Percentiles rank a stretch among this genome's conserved stretches.
Evolutionary conservation across 2,888 invertebrate species (phyloP).

Genomic region (Bugulina stolonifera): DNA sequence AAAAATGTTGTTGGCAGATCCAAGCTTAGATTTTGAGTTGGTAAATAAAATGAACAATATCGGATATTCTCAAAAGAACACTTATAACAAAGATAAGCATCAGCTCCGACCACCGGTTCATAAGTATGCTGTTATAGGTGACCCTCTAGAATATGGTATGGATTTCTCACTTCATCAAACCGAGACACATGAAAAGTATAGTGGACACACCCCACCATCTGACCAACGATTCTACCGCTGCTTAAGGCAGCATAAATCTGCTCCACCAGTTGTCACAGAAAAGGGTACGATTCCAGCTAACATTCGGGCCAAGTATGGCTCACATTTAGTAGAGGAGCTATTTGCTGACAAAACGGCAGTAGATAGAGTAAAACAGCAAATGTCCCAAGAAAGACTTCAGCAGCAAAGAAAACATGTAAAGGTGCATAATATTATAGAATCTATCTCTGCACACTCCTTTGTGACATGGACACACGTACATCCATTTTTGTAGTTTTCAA

Average conservation of each 20-base stretch:
- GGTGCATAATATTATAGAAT: background rate
- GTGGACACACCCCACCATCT: background rate
- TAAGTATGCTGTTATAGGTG: constrained; percentile 14
- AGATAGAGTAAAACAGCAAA: background rate
- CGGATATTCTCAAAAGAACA: background rate
- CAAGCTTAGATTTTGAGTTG: constrained; percentile 9
- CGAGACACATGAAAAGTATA: constrained; percentile 17
- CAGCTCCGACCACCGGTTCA: constrained; percentile 17
- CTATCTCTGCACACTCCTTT: no score
- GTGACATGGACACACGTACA: no score
- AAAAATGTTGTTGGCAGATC: constrained; percentile 20
- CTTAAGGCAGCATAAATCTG: constrained; percentile 17
- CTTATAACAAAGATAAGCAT: constrained; percentile 25
- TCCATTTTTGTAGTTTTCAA: no score
- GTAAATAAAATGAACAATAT: constrained; percentile 18
- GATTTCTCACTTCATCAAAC: constrained; percentile 19
- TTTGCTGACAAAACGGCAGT: constrained; percentile 20
- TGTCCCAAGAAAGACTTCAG: background rate
- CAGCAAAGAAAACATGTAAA: background rate
- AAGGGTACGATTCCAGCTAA: background rate
- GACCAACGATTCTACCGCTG: background rate
- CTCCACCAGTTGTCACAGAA: background rate
- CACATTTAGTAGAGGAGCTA: background rate
- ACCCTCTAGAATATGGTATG: constrained; percentile 24
- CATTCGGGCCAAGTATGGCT: constrained; percentile 3